Conservation (phyloP, 2,888 invertebrate species). For the Chironomus riparius region DNA sequence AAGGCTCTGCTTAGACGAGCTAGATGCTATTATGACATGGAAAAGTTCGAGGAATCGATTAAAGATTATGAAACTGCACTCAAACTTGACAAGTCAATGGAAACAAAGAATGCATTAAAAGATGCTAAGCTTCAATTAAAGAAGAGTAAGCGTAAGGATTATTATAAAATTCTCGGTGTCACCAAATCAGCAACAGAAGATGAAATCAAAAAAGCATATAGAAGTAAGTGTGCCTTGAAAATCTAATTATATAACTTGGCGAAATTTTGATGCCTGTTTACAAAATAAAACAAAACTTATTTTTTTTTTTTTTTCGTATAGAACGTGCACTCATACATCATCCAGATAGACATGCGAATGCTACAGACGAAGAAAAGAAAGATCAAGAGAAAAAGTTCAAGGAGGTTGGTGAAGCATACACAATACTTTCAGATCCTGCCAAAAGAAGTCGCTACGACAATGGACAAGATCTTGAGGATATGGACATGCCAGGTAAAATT, state of each 20-base stretch:
- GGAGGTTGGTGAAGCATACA: slow-evolving; percentile 93
- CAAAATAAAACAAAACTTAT: no score
- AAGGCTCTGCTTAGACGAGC: slow-evolving; percentile 84
- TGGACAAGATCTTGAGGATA: slow-evolving; percentile 81
- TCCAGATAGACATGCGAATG: slow-evolving; percentile 88
- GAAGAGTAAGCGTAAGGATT: slow-evolving; percentile 89
- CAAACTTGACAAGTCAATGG: slow-evolving; percentile 72
- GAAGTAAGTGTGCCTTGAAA: slow-evolving; percentile 39
- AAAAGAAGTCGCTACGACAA: slow-evolving; percentile 85
- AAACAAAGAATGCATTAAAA: slow-evolving; percentile 68
- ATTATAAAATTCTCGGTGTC: slow-evolving; percentile 88
- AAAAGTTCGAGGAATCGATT: slow-evolving; percentile 81
- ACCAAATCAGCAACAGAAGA: slow-evolving; percentile 74
- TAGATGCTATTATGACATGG: slow-evolving; percentile 71
- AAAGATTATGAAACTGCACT: slow-evolving; percentile 79
- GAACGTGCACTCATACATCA: slow-evolving; percentile 71
- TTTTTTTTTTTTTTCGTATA: slow-evolving; percentile 36
- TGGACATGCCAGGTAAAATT: slow-evolving; percentile 44
- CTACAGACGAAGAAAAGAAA: slow-evolving; percentile 71
- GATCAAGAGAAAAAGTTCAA: slow-evolving; percentile 92
- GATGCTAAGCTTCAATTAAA: slow-evolving; percentile 85
- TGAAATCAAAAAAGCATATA: slow-evolving; percentile 90
- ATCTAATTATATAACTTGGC: neutral
- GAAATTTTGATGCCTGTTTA: neutral
- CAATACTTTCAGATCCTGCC: slow-evolving; percentile 80